These are phyloP conservation scores for Gymnoscopelus microlampas DNA, from an alignment of 2,797 vertebrate genomes.

Conservation along the genomic window DNA sequence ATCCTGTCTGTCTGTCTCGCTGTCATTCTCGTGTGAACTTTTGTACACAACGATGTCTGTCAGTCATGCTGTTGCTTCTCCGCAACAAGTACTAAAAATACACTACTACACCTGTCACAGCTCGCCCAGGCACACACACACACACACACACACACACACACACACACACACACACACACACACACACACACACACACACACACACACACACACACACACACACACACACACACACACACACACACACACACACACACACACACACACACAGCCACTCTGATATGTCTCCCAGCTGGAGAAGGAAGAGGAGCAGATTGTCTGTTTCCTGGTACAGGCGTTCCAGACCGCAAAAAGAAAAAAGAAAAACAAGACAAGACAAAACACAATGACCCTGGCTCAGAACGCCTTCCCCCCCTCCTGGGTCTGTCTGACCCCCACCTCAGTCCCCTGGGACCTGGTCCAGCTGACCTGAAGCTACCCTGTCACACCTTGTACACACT, in stretches of 20 bases:
- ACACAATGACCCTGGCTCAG: conserved; percentile 30
- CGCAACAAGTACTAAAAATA: conserved; percentile 65
- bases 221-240: conserved; percentile 10
- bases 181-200: conserved; percentile 29
- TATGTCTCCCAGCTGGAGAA: conserved; percentile 53
- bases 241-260: conserved; percentile 22
- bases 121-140: conserved; percentile 35
- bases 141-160: not conserved
- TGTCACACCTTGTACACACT: conserved; percentile 7
- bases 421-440: conserved; percentile 5
- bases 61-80: conserved; percentile 46
- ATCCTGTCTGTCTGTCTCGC: conserved; percentile 16
- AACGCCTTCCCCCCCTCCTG: not conserved
- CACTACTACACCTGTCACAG: conserved; percentile 63
- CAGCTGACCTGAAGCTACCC: conserved; percentile 36
- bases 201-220: conserved; percentile 13
- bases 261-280: conserved; percentile 46
- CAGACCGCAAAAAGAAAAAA: not conserved
- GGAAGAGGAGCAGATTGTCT: conserved; percentile 42
- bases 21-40: conserved; percentile 33
- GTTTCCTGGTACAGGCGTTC: conserved; percentile 49
- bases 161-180: conserved; percentile 42
- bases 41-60: conserved; percentile 40
- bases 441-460: not conserved
- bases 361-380: conserved; percentile 23